Conservation (phyloP, 2,113 vertebrate genomes). For the Osmerus mordax region DNA sequence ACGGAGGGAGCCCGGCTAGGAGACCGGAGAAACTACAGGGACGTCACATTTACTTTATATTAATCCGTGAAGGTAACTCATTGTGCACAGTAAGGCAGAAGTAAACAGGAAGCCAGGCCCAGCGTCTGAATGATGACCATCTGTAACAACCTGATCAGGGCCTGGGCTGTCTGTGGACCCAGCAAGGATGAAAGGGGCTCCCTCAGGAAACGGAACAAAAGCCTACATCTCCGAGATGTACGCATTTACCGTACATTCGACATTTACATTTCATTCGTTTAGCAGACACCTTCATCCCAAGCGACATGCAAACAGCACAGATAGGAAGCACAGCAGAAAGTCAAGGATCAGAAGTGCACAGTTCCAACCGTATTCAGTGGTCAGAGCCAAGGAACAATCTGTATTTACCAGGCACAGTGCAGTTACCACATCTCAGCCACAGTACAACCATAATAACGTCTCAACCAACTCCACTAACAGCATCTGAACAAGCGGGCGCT, state of each 20-base stretch:
- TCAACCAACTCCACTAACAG: background rate
- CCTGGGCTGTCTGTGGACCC: conserved; percentile 61
- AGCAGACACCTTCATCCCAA: conserved; percentile 42
- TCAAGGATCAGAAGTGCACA: too few relatives aligned
- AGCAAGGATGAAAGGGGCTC: conserved; percentile 60
- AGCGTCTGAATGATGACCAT: conserved; percentile 63
- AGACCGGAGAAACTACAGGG: too few relatives aligned
- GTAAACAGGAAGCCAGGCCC: background rate
- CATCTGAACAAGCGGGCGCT: too few relatives aligned
- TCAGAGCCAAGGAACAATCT: too few relatives aligned
- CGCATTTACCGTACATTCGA: conserved; percentile 54
- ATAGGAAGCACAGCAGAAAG: too few relatives aligned
- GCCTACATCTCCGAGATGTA: conserved; percentile 61
- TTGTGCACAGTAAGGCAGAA: background rate
- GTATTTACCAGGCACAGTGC: too few relatives aligned
- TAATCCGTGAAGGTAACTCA: background rate
- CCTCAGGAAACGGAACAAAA: conserved; percentile 64
- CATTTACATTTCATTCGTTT: too few relatives aligned
- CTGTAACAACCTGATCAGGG: conserved; percentile 65
- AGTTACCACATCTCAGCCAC: too few relatives aligned
- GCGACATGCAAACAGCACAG: background rate
- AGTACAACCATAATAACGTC: too few relatives aligned
- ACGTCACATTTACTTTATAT: background rate
- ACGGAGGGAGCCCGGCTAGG: background rate
- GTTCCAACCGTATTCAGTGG: too few relatives aligned